Evolutionary conservation across 2,888 invertebrate genomes (phyloP).

Genomic region (Oxytorus armatus): DNA sequence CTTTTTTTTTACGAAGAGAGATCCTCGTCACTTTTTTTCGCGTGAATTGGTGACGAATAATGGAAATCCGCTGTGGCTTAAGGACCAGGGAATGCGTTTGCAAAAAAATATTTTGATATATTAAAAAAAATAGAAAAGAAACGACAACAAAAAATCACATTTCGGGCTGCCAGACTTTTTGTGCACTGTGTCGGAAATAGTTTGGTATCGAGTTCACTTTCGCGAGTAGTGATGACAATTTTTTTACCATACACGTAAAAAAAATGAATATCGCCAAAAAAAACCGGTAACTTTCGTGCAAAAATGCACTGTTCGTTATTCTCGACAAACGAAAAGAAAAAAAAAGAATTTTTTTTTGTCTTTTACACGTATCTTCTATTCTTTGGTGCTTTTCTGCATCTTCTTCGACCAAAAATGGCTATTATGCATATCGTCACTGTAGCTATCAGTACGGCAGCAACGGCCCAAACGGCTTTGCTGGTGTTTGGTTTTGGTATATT

Average conservation of each 20-base stretch:
- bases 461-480: constrained; percentile 80
- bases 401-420: constrained; percentile 79
- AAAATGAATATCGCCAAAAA: constrained; percentile 9
- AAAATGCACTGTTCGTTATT: not conserved
- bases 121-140: too few relatives aligned
- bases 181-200: constrained; percentile 28
- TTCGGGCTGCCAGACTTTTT: constrained; percentile 22
- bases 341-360: not conserved
- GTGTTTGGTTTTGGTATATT: constrained; percentile 75
- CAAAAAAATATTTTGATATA: too few relatives aligned
- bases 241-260: not conserved
- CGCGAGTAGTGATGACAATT: constrained; percentile 2
- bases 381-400: constrained; percentile 81
- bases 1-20: not conserved
- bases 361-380: constrained; percentile 81
- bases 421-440: constrained; percentile 79
- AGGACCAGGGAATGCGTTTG: constrained; percentile 43
- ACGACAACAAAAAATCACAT: constrained; percentile 32
- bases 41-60: constrained; percentile 2
- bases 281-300: constrained; percentile 20
- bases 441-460: constrained; percentile 78
- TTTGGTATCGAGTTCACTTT: constrained; percentile 46
- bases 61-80: constrained; percentile 6
- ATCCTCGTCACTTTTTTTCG: not conserved
- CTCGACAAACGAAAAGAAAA: constrained; percentile 37